A percentile compares a stretch with the other conserved stretches of the same genome.
phyloP scores from a whole-genome alignment of 35 echinoderm and acorn worm genomes.

The Hemicentrotus pulcherrimus region DNA sequence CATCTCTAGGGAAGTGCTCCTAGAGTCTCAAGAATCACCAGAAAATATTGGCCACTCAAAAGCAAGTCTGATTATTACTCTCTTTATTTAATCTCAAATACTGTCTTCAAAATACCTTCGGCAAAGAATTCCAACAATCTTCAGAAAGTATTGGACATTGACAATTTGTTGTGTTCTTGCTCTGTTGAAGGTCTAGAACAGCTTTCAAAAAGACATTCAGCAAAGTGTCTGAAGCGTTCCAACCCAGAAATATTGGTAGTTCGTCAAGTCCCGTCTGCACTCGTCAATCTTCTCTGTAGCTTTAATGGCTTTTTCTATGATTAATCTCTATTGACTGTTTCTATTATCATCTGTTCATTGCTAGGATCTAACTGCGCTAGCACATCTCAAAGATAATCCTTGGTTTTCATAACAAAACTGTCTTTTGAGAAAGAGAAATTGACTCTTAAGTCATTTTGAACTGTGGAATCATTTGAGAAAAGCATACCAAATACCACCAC shows the following conservation, averaged over 20 bases:
- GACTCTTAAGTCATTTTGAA: neutral
- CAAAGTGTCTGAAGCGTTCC: neutral
- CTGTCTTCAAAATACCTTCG: too few species aligned
- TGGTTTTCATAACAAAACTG: neutral
- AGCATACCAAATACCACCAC: neutral
- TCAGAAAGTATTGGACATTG: too few species aligned
- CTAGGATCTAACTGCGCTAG: neutral
- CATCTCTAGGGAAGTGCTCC: slow-evolving; percentile 72
- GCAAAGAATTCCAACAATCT: neutral
- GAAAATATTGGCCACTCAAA: neutral
- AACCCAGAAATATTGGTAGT: neutral
- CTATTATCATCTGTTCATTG: neutral
- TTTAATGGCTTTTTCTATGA: neutral
- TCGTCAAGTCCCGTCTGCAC: neutral
- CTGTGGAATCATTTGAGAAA: neutral
- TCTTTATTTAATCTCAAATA: too few species aligned
- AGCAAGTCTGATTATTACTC: neutral
- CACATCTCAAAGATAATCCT: neutral
- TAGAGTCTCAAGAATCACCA: slow-evolving; percentile 29
- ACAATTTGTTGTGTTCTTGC: too few species aligned
- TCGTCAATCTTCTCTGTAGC: neutral
- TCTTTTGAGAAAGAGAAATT: neutral
- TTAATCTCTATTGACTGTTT: too few species aligned
- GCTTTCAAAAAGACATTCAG: too few species aligned
- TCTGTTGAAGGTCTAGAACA: too few species aligned